These are phyloP conservation scores for Drosophila rubida DNA, from an alignment of 2,888 invertebrate genomes.

Conservation along the genomic window DNA sequence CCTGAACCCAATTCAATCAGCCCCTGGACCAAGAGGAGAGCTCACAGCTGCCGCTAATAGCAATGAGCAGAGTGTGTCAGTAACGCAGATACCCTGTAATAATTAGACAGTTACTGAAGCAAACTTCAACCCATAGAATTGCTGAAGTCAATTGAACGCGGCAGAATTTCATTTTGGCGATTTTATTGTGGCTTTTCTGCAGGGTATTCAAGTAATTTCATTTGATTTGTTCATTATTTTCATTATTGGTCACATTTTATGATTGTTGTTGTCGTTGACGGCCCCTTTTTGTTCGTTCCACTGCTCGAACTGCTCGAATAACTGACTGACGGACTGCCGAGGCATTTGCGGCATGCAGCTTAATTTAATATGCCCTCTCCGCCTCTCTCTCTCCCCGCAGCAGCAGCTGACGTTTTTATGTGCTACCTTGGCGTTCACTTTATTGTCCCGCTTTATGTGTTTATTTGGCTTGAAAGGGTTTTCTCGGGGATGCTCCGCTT, in stretches of 20 bases:
- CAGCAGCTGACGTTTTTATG: conserved; percentile 40
- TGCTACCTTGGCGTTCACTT: conserved; percentile 52
- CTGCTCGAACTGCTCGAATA: conserved; percentile 11
- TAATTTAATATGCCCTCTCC: conserved; percentile 62
- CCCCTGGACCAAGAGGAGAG: conserved; percentile 15
- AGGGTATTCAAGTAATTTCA: conserved; percentile 49
- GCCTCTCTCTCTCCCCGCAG: not conserved
- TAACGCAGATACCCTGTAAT: conserved; percentile 20
- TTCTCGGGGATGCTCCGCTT: conserved; percentile 11
- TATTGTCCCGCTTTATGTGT: conserved; percentile 71
- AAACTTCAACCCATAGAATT: not conserved
- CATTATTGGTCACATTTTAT: conserved; percentile 77
- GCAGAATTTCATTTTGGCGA: not conserved
- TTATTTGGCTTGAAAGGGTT: conserved; percentile 72
- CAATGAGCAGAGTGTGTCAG: conserved; percentile 10
- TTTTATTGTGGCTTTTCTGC: not conserved
- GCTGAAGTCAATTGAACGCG: not conserved
- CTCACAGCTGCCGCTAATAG: conserved; percentile 53
- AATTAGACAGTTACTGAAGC: not conserved
- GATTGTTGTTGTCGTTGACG: conserved; percentile 48
- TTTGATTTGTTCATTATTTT: conserved; percentile 62
- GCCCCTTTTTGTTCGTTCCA: not conserved
- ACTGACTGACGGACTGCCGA: conserved; percentile 17
- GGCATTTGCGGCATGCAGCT: conserved; percentile 72
- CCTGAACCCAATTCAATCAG: conserved; percentile 45